Conservation (phyloP, 2,113 vertebrate genomes). For the Lycaon pictus region DNA sequence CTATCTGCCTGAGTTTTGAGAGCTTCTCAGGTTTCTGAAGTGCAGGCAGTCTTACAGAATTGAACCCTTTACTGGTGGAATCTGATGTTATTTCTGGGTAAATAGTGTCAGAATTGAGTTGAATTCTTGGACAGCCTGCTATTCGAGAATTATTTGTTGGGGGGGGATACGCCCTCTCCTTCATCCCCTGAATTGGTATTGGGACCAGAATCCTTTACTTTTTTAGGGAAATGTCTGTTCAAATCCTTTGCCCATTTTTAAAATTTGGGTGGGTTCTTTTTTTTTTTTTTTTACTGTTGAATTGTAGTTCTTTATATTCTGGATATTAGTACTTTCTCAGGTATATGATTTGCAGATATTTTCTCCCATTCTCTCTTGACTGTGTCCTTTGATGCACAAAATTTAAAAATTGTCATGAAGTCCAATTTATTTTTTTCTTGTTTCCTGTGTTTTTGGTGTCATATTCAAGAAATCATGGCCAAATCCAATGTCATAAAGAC, state of each 20-base stretch:
- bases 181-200: not conserved
- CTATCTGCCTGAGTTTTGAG: not conserved
- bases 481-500: not conserved
- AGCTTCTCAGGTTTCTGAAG: not conserved
- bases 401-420: not conserved
- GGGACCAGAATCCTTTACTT: not conserved
- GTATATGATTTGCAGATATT: not conserved
- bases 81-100: not conserved
- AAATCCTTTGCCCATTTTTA: not conserved
- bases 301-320: not conserved
- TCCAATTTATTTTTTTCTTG: not conserved
- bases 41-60: not conserved
- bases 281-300: not conserved
- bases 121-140: not conserved
- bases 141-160: not conserved
- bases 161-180: not conserved
- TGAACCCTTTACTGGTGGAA: not conserved
- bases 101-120: not conserved
- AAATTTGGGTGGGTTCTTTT: not conserved
- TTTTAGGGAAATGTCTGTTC: not conserved
- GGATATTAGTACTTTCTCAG: not conserved
- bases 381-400: not conserved
- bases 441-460: not conserved
- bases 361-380: not conserved
- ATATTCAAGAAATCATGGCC: not conserved